Base-by-base conservation (phyloP, 2,113 vertebrate genomes). In the Tympanuchus pallidicinctus region DNA sequence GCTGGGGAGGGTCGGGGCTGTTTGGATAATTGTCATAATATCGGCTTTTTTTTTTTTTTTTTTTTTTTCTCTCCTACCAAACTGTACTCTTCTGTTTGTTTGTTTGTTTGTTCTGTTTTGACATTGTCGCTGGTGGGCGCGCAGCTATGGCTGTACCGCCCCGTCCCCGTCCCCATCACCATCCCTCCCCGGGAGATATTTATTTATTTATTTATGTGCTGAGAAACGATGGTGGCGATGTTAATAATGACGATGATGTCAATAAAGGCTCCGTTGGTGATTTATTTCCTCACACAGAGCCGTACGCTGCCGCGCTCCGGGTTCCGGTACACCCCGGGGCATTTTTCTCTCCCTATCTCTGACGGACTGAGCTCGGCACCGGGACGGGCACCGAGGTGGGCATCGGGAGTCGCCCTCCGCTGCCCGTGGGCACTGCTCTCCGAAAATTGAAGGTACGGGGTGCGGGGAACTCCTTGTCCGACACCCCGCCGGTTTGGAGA, bases 141-240 rank as follows among this genome's bases (percentile, higher is more conserved):
- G 22, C 80, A 70, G 20, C 69, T 45, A 40, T 60, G 77, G 19
- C 83, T 90, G 91, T 93, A 86, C 38, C 32, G 4, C 74, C 80
- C 88, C 18, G 22, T 78, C 20, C 56, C 16, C 12, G 17, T 67
- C 59, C 43, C 36, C 4, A 10, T n/a, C 22, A 21, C 21, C 14
- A 14, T 45, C 42, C 30, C 32, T 57, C 54, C 32, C 11, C 16
- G 89, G 88, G 98, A 98, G 94, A 99, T 99, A 99, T 99, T 99
- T 99, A 99, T 99, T 98, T 98, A 98, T 98, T 99, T 99, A 99
- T 99, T 99, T 99, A 99, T 98, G 97, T 97, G 91, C 91, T 86
- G 64, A 98, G 98, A 98, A 98, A 98, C 91, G 94, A 43, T 30
- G 52, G 74, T 88, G 88, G 48, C 43, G 32, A 66, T 89, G 52